Percentiles rank a stretch among this genome's conserved stretches.
These are phyloP conservation scores for Agonopterix subpropinquella DNA, from an alignment of 2,888 invertebrate genomes.

Conservation along the genomic window DNA sequence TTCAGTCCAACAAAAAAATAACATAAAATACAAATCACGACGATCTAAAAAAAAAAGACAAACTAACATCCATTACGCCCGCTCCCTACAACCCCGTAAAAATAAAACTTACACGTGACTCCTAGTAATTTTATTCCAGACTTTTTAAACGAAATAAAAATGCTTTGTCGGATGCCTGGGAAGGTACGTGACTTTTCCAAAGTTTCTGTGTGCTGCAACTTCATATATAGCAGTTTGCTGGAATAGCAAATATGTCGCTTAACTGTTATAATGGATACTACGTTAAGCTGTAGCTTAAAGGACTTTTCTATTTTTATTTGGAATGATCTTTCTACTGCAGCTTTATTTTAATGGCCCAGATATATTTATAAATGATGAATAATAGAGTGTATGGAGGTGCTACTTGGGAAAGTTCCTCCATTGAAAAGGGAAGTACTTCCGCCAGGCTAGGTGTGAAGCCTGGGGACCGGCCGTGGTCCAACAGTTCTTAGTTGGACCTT, in stretches of 20 bases:
- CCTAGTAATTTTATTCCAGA: conserved; percentile 21
- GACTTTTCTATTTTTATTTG: background rate
- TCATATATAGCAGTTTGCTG: conserved; percentile 14
- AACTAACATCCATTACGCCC: background rate
- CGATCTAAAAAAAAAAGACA: background rate
- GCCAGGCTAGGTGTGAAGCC: too few relatives aligned
- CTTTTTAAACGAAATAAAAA: conserved; percentile 36
- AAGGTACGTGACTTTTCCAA: conserved; percentile 37
- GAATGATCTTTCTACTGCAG: too few relatives aligned
- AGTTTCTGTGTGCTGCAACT: conserved; percentile 9
- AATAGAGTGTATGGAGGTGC: too few relatives aligned
- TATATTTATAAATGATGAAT: too few relatives aligned
- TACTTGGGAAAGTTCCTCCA: too few relatives aligned
- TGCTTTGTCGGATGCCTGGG: conserved; percentile 20
- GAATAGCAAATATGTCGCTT: conserved; percentile 27
- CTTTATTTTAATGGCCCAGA: too few relatives aligned
- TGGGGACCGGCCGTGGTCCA: too few relatives aligned
- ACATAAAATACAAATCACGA: background rate
- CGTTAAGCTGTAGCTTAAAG: background rate
- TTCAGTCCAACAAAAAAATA: background rate
- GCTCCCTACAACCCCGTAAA: conserved; percentile 1
- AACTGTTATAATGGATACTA: conserved; percentile 14
- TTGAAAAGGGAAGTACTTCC: too few relatives aligned
- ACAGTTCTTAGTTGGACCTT: too few relatives aligned
- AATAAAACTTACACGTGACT: conserved; percentile 15